Evolutionary conservation across 2,113 vertebrate species (phyloP), one percentile per base, ranked within the genome.

Genomic region (Nycticorax nycticorax): DNA sequence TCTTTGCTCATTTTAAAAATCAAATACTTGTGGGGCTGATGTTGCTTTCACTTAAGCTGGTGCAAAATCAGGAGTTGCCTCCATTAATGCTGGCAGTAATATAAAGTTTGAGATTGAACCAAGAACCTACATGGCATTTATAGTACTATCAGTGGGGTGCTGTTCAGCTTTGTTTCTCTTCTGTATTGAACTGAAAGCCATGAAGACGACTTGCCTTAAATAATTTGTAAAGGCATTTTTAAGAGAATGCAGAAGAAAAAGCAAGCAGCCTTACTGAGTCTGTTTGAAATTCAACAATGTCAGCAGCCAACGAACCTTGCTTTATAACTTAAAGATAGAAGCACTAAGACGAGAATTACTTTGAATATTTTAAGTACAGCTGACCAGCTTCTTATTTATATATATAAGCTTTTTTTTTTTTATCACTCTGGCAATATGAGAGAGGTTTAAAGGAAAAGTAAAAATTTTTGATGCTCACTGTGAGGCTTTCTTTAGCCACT

Each of bases 341-440:
- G 82, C 82, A 67, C 81, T 90, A 93, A 92, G 85, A 87, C 47
- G 66, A 88, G 85, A 97, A 92, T 94, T 82, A 92, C 88, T 93
- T 88, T 55, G 88, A 92, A 88, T 94, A 96, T 95, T 96, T 93
- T 92, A 92, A 90, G 78, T 85, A 75, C 90, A 97, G 88, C 85
- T 92, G 95, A 82, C 92, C 95, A 90, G 78, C 69, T 95, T 73
- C 69, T 84, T 77, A 84, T 94, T 92, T 91, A 20, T 81, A 80
- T 56, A 80, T 59, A 26, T 24, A 84, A 87, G 91, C 59, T 81
- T 7, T 14, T 41, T 78, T 41, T 78, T 88, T 88, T 92, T 88
- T 79, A 85, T 76, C n/a, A 3, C 55, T 68, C 59, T 43, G 9
- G 19, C 24, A 67, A 28, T 30, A 57, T 1, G 4, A 41, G 28